Evolutionary conservation across 2,113 vertebrate genomes (phyloP).

Genomic region (Cisticola juncidis): DNA sequence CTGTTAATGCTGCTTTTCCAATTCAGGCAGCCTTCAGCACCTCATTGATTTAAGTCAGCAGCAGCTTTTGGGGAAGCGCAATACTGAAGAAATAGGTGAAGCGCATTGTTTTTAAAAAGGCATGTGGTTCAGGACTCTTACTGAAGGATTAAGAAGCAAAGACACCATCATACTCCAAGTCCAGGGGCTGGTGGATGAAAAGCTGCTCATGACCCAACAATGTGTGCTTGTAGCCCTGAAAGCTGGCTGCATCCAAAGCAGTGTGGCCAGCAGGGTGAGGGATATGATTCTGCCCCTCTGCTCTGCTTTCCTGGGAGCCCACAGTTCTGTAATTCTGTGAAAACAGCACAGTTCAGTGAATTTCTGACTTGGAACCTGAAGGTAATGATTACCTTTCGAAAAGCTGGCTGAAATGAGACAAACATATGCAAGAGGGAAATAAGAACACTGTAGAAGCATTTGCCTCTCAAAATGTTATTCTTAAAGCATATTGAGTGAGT

Average conservation of each 20-base stretch:
- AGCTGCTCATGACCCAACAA: neutral
- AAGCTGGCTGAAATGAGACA: neutral
- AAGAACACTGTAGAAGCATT: neutral
- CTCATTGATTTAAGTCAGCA: neutral
- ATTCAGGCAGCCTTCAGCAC: neutral
- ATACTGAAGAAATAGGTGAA: neutral
- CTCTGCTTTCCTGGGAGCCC: neutral
- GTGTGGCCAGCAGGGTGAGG: rapidly evolving
- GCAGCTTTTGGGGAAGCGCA: neutral
- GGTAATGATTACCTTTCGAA: neutral
- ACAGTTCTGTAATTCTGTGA: neutral
- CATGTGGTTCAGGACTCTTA: neutral
- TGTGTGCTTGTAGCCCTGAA: rapidly evolving
- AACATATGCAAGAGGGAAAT: neutral
- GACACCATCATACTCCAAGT: neutral
- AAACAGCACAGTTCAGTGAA: neutral
- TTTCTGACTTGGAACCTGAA: neutral
- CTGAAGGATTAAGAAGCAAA: neutral
- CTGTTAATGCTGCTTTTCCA: neutral
- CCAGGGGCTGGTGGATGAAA: neutral
- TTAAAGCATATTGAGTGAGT: neutral
- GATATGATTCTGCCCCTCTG: neutral
- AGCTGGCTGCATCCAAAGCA: neutral
- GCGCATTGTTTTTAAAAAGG: neutral
- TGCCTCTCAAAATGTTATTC: neutral